Conservation (phyloP, 2,888 invertebrate species). For the Eudemis profundana region DNA sequence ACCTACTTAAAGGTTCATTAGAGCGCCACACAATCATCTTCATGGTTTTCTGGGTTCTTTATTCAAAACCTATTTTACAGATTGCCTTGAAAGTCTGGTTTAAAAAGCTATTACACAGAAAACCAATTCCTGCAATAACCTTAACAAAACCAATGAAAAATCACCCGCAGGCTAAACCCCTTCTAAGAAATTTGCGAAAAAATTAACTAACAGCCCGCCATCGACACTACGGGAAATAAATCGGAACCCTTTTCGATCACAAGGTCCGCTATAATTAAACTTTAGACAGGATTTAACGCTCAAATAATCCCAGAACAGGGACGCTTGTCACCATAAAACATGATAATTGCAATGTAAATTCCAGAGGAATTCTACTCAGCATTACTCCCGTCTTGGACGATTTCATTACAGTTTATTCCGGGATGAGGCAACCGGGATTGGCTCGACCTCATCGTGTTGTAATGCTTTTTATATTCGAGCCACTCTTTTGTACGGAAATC, state of each 20-base stretch:
- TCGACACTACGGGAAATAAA: conserved; percentile 45
- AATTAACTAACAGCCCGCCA: conserved; percentile 18
- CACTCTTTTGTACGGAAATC: conserved; percentile 44
- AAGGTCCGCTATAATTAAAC: conserved; percentile 48
- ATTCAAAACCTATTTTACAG: background rate
- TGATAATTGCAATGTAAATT: conserved; percentile 48
- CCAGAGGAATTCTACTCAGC: conserved; percentile 44
- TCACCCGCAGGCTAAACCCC: conserved; percentile 10
- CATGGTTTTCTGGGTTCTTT: too few relatives aligned
- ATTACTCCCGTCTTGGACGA: conserved; percentile 41
- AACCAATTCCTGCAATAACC: background rate
- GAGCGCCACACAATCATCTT: background rate
- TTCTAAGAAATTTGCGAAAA: conserved; percentile 19
- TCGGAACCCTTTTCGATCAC: conserved; percentile 46
- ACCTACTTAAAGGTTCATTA: background rate
- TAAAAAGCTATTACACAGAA: background rate
- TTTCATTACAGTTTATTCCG: conserved; percentile 45
- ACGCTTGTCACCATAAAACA: conserved; percentile 47
- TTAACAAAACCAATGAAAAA: conserved; percentile 17
- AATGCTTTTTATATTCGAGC: conserved; percentile 43
- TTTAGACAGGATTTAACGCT: conserved; percentile 49
- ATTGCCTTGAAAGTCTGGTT: background rate
- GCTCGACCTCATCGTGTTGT: conserved; percentile 41
- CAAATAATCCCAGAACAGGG: conserved; percentile 47
- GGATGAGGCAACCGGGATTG: conserved; percentile 40